Conservation (phyloP, 1,140 invertebrate species). For the Philotrypesis tridentata region DNA sequence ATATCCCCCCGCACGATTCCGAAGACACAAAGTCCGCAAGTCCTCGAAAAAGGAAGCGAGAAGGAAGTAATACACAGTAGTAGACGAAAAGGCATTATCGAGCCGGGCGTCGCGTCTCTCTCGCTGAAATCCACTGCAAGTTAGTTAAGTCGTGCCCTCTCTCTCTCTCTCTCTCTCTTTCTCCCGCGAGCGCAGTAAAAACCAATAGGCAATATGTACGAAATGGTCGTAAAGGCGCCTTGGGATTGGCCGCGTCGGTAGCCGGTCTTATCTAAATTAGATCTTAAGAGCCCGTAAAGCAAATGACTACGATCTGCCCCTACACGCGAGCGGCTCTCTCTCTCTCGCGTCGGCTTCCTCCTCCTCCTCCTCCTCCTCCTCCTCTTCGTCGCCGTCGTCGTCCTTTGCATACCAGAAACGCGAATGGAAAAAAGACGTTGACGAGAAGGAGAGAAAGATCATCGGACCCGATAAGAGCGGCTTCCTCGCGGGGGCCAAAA, state of each 20-base stretch:
- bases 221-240: conserved; percentile 53
- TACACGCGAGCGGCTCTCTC: conserved; percentile 19
- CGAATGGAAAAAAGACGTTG: conserved; percentile 8
- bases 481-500: not conserved
- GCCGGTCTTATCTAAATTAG: conserved; percentile 63
- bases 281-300: conserved; percentile 62
- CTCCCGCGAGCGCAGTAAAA: conserved; percentile 41
- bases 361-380: too few relatives aligned
- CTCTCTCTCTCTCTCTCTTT: conserved; percentile 1
- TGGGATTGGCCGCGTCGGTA: conserved; percentile 42
- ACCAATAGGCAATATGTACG: conserved; percentile 52
- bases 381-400: too few relatives aligned
- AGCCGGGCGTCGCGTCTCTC: not conserved
- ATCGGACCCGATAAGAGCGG: conserved; percentile 20
- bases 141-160: conserved; percentile 42
- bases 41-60: too few relatives aligned
- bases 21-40: too few relatives aligned
- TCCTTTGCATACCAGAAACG: conserved; percentile 54
- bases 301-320: conserved; percentile 57
- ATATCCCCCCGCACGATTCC: too few relatives aligned
- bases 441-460: not conserved
- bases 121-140: conserved; percentile 20
- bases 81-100: not conserved
- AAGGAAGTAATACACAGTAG: too few relatives aligned
- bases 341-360: not conserved